phyloP scores from a whole-genome alignment of 2,113 vertebrate species.

The Amphiprion ocellaris region DNA sequence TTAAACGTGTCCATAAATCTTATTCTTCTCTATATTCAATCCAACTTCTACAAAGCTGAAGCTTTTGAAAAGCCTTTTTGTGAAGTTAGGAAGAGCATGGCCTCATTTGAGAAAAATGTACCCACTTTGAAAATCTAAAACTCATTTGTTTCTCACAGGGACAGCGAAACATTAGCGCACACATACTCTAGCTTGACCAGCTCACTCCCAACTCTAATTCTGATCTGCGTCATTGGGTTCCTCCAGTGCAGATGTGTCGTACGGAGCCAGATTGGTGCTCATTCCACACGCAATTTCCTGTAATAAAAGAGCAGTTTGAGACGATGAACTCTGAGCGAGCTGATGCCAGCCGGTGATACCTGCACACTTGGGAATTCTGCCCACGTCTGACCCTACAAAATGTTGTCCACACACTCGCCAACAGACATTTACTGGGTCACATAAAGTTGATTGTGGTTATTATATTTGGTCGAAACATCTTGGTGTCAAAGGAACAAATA shows the following conservation, averaged over 20 bases:
- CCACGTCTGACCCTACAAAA: constrained; percentile 35
- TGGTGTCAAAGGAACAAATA: not conserved
- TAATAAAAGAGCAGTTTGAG: constrained; percentile 73
- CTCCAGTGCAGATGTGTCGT: constrained; percentile 48
- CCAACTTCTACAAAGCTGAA: constrained; percentile 2
- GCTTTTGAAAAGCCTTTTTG: constrained; percentile 1
- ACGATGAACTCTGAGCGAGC: constrained; percentile 52
- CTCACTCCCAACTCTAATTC: constrained; percentile 30
- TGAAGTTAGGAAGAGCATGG: constrained; percentile 4
- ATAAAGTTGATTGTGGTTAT: not conserved
- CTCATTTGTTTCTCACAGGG: constrained; percentile 38
- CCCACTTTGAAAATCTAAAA: not conserved
- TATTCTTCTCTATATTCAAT: not conserved
- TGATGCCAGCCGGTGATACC: constrained; percentile 73
- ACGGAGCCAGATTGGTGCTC: constrained; percentile 54
- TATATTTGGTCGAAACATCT: not conserved
- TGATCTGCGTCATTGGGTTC: constrained; percentile 58
- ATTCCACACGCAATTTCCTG: constrained; percentile 75
- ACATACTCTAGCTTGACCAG: not conserved
- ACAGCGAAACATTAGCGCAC: constrained; percentile 15
- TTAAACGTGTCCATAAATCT: constrained; percentile 8
- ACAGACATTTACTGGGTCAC: not conserved
- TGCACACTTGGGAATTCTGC: constrained; percentile 56
- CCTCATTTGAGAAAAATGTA: constrained; percentile 26
- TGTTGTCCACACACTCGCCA: not conserved